Evolutionary conservation across 2,113 vertebrate genomes (phyloP).

Genomic region (Sapajus apella): DNA sequence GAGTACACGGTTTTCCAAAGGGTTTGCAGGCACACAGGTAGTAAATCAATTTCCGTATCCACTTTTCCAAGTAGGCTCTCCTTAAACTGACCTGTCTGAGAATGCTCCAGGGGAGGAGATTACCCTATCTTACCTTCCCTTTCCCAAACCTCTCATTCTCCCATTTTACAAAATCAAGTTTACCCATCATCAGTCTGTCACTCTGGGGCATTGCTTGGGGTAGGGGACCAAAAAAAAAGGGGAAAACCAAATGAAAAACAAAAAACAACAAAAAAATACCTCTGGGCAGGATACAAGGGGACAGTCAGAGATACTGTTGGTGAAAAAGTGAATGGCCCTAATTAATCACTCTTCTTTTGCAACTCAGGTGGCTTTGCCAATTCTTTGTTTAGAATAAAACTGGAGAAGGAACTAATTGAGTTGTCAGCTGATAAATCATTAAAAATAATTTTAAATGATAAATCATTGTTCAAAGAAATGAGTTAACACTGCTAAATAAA

Average conservation of each 20-base stretch:
- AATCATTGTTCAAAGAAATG: conserved; percentile 42
- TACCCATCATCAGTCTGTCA: not conserved
- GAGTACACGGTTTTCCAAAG: not conserved
- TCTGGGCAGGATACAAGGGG: not conserved
- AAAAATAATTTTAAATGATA: conserved; percentile 53
- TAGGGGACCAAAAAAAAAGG: not conserved
- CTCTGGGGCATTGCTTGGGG: not conserved
- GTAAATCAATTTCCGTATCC: not conserved
- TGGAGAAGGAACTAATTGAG: not conserved
- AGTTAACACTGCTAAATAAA: conserved; percentile 17
- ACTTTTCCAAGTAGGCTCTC: not conserved
- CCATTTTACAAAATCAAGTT: conserved; percentile 9
- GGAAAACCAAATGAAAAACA: no score
- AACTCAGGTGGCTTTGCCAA: conserved; percentile 19
- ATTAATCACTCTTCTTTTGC: not conserved
- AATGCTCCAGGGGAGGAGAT: not conserved
- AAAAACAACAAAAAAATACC: not conserved
- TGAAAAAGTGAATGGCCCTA: not conserved
- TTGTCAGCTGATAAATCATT: conserved; percentile 38
- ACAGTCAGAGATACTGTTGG: not conserved
- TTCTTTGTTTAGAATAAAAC: conserved; percentile 22
- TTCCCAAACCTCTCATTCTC: not conserved
- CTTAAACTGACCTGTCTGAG: not conserved
- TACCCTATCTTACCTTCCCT: not conserved
- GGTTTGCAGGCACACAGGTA: not conserved